These are phyloP conservation scores for Alligator mississippiensis DNA, from an alignment of 2,113 vertebrate genomes.

Conservation along the genomic window DNA sequence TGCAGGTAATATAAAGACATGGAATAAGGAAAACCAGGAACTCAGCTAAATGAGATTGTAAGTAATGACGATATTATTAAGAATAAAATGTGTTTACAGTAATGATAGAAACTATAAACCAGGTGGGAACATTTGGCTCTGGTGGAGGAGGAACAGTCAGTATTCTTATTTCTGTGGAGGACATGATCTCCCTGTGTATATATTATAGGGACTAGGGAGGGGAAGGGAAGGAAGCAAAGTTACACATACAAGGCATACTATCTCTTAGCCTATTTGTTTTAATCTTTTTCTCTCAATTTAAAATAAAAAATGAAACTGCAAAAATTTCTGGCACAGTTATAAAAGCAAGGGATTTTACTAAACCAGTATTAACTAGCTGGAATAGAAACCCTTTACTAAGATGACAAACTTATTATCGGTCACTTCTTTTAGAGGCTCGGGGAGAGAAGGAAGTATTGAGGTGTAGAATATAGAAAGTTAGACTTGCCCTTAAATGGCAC, in stretches of 20 bases:
- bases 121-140: not conserved
- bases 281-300: too few species aligned
- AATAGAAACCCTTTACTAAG: not conserved
- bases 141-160: not conserved
- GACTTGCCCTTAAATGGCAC: conserved; percentile 2
- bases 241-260: not conserved
- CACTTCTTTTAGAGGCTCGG: not conserved
- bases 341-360: not conserved
- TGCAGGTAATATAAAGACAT: not conserved
- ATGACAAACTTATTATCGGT: conserved; percentile 18
- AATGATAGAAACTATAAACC: not conserved
- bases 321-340: not conserved
- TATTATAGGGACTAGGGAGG: not conserved
- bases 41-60: not conserved
- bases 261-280: not conserved
- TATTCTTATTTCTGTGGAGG: not conserved
- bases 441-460: conserved; percentile 28
- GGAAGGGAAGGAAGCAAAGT: not conserved
- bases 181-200: not conserved
- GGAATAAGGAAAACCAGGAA: not conserved
- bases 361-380: not conserved
- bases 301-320: not conserved
- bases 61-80: not conserved
- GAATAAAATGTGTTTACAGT: not conserved
- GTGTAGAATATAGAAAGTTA: not conserved